Conservation (phyloP, 2,888 invertebrate species). For the Tortrix viridana region DNA sequence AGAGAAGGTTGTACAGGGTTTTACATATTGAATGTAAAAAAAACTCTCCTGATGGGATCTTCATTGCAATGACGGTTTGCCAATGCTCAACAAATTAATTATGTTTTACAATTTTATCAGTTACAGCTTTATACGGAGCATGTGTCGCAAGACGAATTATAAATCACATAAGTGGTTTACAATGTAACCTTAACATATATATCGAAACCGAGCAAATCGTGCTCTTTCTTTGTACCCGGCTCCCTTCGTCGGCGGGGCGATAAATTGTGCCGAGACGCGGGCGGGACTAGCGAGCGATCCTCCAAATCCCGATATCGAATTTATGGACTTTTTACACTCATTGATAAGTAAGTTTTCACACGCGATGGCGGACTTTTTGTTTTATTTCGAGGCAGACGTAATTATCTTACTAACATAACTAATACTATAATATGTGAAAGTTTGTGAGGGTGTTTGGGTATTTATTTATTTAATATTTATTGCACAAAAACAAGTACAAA, state of each 20-base stretch:
- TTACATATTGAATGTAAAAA: too few species aligned
- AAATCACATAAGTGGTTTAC: not conserved
- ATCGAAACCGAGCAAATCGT: slow-evolving; percentile 29
- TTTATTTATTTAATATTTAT: too few species aligned
- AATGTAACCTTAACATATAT: slow-evolving; percentile 3
- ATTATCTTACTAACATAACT: not conserved
- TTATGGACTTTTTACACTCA: slow-evolving; percentile 37
- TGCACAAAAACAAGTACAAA: too few species aligned
- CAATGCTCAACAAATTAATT: too few species aligned
- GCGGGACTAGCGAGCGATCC: slow-evolving; percentile 29
- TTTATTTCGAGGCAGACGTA: not conserved
- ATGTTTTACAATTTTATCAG: too few species aligned
- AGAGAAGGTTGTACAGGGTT: too few species aligned
- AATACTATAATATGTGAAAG: too few species aligned
- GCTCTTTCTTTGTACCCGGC: slow-evolving; percentile 28
- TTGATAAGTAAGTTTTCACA: slow-evolving; percentile 31
- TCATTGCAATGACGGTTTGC: too few species aligned
- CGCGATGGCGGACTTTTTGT: slow-evolving; percentile 4
- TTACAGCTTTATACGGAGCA: too few species aligned
- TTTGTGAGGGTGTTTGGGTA: too few species aligned
- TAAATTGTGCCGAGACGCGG: slow-evolving; percentile 35
- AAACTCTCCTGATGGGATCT: too few species aligned
- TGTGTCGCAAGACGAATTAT: too few species aligned
- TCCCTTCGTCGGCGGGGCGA: slow-evolving; percentile 31
- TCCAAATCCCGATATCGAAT: slow-evolving; percentile 36